Evolutionary conservation across 2,113 vertebrate genomes (phyloP), one percentile per base, ranked within the genome.

Genomic region (Trogon melanurus): DNA sequence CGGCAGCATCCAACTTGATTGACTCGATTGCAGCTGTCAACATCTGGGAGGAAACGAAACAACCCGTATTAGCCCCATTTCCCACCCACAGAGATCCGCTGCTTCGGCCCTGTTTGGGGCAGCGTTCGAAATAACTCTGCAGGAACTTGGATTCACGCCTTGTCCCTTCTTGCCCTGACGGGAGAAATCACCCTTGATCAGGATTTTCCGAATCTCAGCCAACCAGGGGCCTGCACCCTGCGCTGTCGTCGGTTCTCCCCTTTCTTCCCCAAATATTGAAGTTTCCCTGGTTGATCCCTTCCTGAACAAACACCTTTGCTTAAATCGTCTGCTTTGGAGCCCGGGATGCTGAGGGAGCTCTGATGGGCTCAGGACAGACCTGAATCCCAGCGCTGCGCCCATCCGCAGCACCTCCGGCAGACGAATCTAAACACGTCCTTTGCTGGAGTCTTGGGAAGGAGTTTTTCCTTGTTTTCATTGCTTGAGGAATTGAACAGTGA

Each of bases 81-180:
- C 47, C 70, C 51, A 20, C 47, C 74, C 11, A 0, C 34, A 8
- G 65, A 47, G 41, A 27, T 9, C 50, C 13, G 1, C 29, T 10
- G 19, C n/a, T 47, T 16, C 34, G 30, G 20, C 22, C 29, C 25
- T 3, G 6, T 1, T 36, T 25, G 45, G 0, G 3, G n/a, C 4
- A 41, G 44, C 13, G 8, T 56, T 32, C 19, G 80, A 20, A 51
- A 67, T 21, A 47, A 48, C 20, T 18, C 69, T 1, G 16, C 54
- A 17, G 57, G 69, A 56, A 2, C 3, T 9, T 7, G 48, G 54
- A n/a, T 22, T 62, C 18, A 1, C 2, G 0, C 10, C 45, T 1
- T 1, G 2, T 13, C 30, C 30, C 20, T 34, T 26, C 64, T 30
- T 27, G 10, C 17, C 70, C 16, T 0, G 1, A 5, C 11, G 19